These are phyloP conservation scores for Poecile atricapillus DNA, from an alignment of 2,113 vertebrate species.

Conservation along the genomic window DNA sequence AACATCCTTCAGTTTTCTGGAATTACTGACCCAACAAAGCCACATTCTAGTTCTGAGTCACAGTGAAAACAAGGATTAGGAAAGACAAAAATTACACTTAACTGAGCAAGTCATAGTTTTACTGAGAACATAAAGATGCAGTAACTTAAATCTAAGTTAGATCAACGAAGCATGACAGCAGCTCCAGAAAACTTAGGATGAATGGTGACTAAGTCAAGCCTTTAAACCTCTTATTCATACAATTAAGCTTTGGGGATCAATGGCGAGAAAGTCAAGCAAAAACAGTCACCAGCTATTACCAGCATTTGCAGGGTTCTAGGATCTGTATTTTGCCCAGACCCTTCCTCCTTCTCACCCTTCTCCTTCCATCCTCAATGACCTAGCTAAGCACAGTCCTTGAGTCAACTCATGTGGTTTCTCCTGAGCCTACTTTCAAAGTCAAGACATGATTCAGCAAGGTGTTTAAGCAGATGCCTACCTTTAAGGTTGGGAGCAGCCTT, in stretches of 20 bases:
- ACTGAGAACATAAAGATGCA: not conserved
- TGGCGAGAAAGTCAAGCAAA: not conserved
- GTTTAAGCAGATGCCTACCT: conserved; percentile 51
- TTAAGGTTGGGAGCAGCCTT: conserved; percentile 54
- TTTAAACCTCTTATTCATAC: not conserved
- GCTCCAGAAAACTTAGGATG: not conserved
- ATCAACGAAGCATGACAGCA: conserved; percentile 3
- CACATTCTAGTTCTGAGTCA: not conserved
- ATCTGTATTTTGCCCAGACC: not conserved
- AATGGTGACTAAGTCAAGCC: not conserved
- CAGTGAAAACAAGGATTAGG: not conserved
- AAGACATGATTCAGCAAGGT: conserved; percentile 62
- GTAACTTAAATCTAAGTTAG: not conserved
- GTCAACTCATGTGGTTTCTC: conserved; percentile 55
- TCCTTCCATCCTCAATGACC: not conserved
- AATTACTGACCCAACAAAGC: fast-evolving
- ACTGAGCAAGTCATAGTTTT: not conserved
- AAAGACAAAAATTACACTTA: not conserved
- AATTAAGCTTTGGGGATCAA: not conserved
- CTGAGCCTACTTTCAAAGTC: conserved; percentile 37
- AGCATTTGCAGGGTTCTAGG: not conserved
- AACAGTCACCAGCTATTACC: not conserved
- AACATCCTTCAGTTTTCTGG: not conserved
- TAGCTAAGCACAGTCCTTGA: conserved; percentile 13
- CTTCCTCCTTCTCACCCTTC: not conserved